phyloP scores from a whole-genome alignment of 2,113 vertebrate species.

The Gnathochromis pfefferi region DNA sequence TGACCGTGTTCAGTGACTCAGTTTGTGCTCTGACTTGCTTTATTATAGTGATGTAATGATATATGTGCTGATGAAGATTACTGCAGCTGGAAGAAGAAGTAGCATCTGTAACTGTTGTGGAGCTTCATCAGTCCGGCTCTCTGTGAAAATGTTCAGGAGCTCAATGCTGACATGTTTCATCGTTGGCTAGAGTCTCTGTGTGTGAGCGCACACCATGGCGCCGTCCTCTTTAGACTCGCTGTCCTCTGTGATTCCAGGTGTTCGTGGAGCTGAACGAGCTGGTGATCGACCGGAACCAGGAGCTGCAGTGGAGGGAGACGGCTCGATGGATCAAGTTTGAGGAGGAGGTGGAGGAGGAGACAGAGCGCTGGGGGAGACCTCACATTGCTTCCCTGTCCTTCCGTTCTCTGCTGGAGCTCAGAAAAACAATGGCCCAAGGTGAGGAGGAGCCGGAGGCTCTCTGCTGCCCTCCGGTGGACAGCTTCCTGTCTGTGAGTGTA shows the following conservation, averaged over 20 bases:
- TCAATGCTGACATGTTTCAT: neutral
- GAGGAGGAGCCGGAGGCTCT: neutral
- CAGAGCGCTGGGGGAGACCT: constrained; percentile 86
- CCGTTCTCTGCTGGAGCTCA: constrained; percentile 85
- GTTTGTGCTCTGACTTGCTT: neutral
- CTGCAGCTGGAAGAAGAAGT: neutral
- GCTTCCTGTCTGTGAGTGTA: neutral
- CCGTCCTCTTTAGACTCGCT: neutral
- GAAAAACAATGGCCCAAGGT: constrained; percentile 83
- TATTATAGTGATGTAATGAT: neutral
- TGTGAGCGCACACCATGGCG: neutral
- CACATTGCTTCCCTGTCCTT: constrained; percentile 86
- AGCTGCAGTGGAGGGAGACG: constrained; percentile 90
- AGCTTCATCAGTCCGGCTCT: neutral
- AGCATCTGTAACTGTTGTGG: neutral
- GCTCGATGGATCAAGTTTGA: constrained; percentile 94
- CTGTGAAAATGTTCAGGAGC: neutral
- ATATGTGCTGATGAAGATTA: neutral
- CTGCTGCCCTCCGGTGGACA: neutral
- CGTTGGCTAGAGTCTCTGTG: neutral
- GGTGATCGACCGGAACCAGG: constrained; percentile 85
- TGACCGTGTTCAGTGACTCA: neutral
- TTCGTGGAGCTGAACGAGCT: constrained; percentile 93
- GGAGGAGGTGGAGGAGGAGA: constrained; percentile 89
- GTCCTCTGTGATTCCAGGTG: constrained; percentile 64